Base-by-base conservation (phyloP, 1,140 invertebrate species). In the Scaptomyza pallida region DNA sequence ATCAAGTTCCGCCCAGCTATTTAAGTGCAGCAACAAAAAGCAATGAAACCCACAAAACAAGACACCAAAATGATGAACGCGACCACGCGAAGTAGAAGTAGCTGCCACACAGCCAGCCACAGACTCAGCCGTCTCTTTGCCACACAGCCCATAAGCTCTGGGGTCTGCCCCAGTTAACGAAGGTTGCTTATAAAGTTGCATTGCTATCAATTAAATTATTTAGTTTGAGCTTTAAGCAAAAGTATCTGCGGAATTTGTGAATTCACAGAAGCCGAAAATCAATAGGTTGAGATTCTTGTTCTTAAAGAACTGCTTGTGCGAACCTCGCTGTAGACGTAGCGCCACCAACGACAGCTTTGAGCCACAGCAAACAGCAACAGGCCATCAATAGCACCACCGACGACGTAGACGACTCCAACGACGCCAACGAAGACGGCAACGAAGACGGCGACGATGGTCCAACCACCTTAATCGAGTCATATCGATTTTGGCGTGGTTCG, bases 1-100 rank as follows among this genome's bases (percentile, higher is more conserved):
- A 90, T 89, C 89, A 90, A 85, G 88, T 86, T 81, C 76, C 89
- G 76, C 89, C 83, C 89, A 81, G 85, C 81, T 81, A 78, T 81
- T 89, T 90, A 90, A 85, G 77, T 72, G 43, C 62, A 78, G 62
- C 67, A 72, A 75, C 61, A 78, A 68, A 76, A 65, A 75, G 74
- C 81, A 78, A 88, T 81, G 82, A 86, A 85, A 67, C 81, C 81
- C 81, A 85, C 81, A 86, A 88, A 86, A 86, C 81, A 86, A 86
- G 81, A 86, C 81, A 86, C 81, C 81, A 86, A 86, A 86, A 86
- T 86, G 82, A 86, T 88, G 82, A 86, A 86, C 78, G 83, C 82
- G 78, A 86, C 82, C 83, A 86, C 82, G 81, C 81, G 75, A 86
- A 81, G 81, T 72, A 81, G 82, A 81, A 86, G 81, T 78, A 81